Base-by-base conservation (phyloP, 2,113 vertebrate species). In the Gallinago paraguaiae region DNA sequence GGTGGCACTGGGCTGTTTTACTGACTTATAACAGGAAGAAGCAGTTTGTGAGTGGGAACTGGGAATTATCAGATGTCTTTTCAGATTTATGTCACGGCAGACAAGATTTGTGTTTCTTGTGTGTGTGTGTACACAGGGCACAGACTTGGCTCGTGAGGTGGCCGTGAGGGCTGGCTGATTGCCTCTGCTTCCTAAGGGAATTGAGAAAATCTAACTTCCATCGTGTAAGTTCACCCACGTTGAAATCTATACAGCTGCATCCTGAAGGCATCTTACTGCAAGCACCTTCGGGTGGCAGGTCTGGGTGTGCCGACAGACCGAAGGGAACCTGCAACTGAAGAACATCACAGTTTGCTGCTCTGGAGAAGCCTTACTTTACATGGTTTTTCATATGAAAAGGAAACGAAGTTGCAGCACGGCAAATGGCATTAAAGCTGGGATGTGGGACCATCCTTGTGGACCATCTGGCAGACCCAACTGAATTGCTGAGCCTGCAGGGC, bases 191-290 rank as follows among this genome's bases (percentile, higher is more conserved):
- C 1, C 0, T 39, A 13, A 81, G 45, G 56, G 61, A 64, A 71
- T 4, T 61, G 70, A 39, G 70, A 23, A 65, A 71, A 76, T n/a
- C 10, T 61, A 31, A 13, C 46, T 72, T 41, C 27, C 7, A 3
- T 71, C 45, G 28, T 0, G 0, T 10, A 24, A 64, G 2, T 17
- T 71, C 67, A 45, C 17, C 41, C 11, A 0, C 33, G 5, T 0
- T 61, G 84, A 27, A 61, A 64, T 45, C 11, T 24, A 25, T 20
- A 46, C 25, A 65, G 9, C 51, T 2, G 7, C 28, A 61, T 2
- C 31, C 75, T 25, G 63, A 53, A 65, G 31, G 30, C 17, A 9
- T 17, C 2, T 5, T 70, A 43, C 69, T 74, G 33, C 3, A 8
- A 54, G 41, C n/a, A n/a, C 17, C 18, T 30, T 11, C 7, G 27